Evolutionary conservation across 2,888 invertebrate species (phyloP), one percentile per base, ranked within the genome.

Genomic region (Gortyna flavago): DNA sequence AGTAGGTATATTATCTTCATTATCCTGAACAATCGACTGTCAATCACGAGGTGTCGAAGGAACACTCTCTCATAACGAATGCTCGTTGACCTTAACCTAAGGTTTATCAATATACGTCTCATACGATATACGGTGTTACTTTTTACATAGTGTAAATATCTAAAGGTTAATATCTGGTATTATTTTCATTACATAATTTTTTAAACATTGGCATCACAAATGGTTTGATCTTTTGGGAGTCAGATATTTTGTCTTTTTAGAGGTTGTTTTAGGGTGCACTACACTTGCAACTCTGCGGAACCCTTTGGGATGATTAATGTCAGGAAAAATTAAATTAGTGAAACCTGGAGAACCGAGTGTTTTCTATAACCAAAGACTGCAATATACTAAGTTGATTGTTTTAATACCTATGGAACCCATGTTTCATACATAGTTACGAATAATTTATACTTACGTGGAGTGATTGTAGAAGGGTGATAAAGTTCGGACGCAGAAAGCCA

Each of bases 11-110:
- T 68, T 44, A 6, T 51, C 8, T 32, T 41, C 25, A 2, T 32
- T 21, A 70, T 71, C 35, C 74, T 65, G 21, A 13, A 64, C 65
- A 68, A 59, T 54, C 5, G 44, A 38, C 71, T 78, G 92, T 90
- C 93, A 90, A 90, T 90, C 89, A 85, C 25, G 65, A 93, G 91
- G 92, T 93, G 93, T 93, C 92, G 93, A 94, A 93, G 89, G 91
- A 94, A 93, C 93, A 92, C 48, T 90, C 90, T 78, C 76, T 69
- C 84, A 29, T 72, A 75, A 85, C 64, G 78, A 67, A 80, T 87
- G 88, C 74, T 59, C 85, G 81, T 74, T 91, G 93, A 94, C 93
- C 94, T 72, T 13, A 0, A 78, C 78, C 72, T 13, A 0, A 54
- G 48, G 0, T 13, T 13, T 77, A 77, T 82, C 29, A 69, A 54